A percentile compares a stretch with the other conserved stretches of the same genome.
Conservation (phyloP, 2,113 vertebrate genomes). For the Semicossyphus pulcher region DNA sequence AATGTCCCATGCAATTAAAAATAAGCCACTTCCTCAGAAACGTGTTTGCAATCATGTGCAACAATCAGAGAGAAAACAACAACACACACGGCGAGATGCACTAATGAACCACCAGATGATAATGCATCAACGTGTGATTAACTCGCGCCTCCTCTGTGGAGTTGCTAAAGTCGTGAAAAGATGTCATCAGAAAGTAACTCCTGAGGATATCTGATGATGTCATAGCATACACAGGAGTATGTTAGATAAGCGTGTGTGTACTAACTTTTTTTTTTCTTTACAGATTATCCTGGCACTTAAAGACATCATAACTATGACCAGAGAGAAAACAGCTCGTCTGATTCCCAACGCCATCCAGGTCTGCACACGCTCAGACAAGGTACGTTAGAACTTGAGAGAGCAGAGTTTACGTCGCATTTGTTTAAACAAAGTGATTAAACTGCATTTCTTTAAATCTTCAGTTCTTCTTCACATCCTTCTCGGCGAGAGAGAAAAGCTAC, state of each 20-base stretch:
- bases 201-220: neutral
- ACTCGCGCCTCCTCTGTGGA: neutral
- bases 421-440: neutral
- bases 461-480: conserved; percentile 95
- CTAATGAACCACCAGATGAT: too few species aligned
- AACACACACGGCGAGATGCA: too few species aligned
- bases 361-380: conserved; percentile 89
- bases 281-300: conserved; percentile 90
- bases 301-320: conserved; percentile 88
- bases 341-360: conserved; percentile 97
- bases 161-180: neutral
- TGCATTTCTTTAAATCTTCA: conserved; percentile 54
- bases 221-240: neutral
- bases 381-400: conserved; percentile 50
- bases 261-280: neutral
- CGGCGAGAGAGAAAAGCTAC: conserved; percentile 93
- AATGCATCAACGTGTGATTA: too few species aligned
- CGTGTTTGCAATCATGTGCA: neutral
- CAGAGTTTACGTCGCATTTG: neutral
- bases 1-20: too few species aligned
- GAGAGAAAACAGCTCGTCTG: conserved; percentile 92
- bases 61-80: neutral
- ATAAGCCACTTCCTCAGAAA: too few species aligned
- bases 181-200: neutral
- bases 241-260: neutral